These are phyloP conservation scores for Dryoscopus gambensis DNA, from an alignment of 2,113 vertebrate species.

Conservation along the genomic window DNA sequence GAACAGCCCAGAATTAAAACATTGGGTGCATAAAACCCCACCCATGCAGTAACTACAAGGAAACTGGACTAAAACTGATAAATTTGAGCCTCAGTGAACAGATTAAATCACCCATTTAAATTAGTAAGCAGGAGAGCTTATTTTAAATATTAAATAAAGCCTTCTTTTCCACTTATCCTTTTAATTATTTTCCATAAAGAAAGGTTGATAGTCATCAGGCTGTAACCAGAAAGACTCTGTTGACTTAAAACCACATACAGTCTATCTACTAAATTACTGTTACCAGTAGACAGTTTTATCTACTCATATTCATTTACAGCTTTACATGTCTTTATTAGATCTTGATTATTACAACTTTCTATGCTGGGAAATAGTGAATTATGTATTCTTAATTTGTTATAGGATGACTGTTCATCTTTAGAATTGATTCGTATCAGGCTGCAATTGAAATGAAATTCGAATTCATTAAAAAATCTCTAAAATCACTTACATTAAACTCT, in stretches of 20 bases:
- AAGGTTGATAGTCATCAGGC: background rate
- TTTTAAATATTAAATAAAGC: background rate
- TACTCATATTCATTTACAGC: background rate
- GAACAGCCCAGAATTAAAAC: background rate
- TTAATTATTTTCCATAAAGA: constrained; percentile 4
- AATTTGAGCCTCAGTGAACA: background rate
- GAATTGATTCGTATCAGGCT: background rate
- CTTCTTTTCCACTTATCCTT: background rate
- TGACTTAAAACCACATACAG: background rate
- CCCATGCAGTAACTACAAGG: background rate
- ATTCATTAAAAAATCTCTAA: background rate
- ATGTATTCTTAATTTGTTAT: background rate
- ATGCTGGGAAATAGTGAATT: background rate
- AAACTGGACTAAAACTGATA: background rate
- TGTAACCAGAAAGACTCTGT: background rate
- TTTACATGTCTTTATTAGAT: background rate
- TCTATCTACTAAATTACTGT: background rate
- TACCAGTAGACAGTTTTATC: background rate
- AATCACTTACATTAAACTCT: background rate
- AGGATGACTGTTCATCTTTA: background rate
- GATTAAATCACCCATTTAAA: constrained; percentile 35
- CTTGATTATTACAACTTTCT: background rate
- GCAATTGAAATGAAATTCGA: background rate
- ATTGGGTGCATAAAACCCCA: background rate
- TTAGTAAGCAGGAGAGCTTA: background rate